A percentile compares a stretch with the other conserved stretches of the same genome.
Evolutionary conservation across 2,113 vertebrate species (phyloP).

Genomic region (Nymphicus hollandicus): DNA sequence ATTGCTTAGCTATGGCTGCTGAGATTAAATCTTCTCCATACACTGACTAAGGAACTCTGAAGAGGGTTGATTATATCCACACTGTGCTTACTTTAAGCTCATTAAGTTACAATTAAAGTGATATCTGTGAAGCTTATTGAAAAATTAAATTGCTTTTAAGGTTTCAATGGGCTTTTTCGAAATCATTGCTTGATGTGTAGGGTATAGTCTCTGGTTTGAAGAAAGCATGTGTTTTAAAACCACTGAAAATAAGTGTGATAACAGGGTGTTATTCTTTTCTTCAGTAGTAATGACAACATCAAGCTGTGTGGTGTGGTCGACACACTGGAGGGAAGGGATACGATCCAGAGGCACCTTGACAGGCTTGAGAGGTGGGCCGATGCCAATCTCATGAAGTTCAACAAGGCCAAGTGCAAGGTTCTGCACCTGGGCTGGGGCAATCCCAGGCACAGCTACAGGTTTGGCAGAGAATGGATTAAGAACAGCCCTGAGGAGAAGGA

Average conservation of each 20-base stretch:
- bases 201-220: not conserved
- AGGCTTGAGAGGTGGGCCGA: not conserved
- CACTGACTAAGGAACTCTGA: not conserved
- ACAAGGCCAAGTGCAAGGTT: not conserved
- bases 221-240: not conserved
- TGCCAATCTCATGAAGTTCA: not conserved
- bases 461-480: not conserved
- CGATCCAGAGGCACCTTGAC: not conserved
- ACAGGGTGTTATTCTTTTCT: not conserved
- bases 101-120: not conserved
- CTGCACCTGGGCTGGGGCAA: not conserved
- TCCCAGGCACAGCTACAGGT: not conserved
- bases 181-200: not conserved
- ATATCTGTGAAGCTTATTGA: not conserved
- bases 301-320: not conserved
- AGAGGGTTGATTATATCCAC: not conserved
- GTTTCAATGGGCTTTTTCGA: not conserved
- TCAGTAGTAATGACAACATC: not conserved
- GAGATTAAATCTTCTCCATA: not conserved
- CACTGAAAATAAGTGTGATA: not conserved
- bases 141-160: slow-evolving; percentile 3
- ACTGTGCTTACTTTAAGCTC: not conserved
- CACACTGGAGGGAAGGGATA: not conserved
- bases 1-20: not conserved
- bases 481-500: not conserved